Conservation (phyloP, 2,888 invertebrate genomes). For the Nemotelus nigrinus region DNA sequence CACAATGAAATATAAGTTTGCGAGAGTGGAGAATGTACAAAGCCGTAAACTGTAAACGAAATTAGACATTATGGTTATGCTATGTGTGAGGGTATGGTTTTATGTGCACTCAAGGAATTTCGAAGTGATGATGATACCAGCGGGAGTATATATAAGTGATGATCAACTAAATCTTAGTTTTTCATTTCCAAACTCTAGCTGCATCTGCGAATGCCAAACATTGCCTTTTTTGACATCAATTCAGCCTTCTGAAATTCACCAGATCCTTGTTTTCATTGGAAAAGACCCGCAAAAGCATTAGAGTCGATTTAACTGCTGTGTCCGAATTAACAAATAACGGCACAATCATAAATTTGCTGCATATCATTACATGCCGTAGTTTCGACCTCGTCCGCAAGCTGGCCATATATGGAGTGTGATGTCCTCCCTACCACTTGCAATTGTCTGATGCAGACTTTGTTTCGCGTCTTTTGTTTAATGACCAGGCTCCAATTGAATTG, state of each 20-base stretch:
- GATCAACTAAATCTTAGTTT: no score
- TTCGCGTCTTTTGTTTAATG: not conserved
- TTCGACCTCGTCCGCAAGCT: no score
- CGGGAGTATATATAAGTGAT: no score
- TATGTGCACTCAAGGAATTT: no score
- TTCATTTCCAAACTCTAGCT: no score
- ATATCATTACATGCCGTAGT: not conserved
- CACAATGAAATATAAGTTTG: slow-evolving; percentile 16
- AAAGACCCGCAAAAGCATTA: slow-evolving; percentile 17
- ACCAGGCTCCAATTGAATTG: not conserved
- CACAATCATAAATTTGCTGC: slow-evolving; percentile 27
- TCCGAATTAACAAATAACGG: slow-evolving; percentile 40
- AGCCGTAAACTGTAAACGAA: no score
- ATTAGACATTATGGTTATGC: no score
- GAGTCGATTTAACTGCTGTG: slow-evolving; percentile 32
- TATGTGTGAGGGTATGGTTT: no score
- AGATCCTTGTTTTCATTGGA: slow-evolving; percentile 30
- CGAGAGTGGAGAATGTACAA: not conserved
- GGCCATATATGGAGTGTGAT: no score
- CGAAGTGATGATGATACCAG: no score
- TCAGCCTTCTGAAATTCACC: not conserved
- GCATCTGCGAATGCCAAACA: no score
- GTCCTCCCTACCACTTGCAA: not conserved
- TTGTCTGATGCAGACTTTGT: slow-evolving; percentile 24
- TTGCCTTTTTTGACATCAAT: no score